Conservation (phyloP, 1,140 invertebrate genomes). For the Drosophila kanapiae region DNA sequence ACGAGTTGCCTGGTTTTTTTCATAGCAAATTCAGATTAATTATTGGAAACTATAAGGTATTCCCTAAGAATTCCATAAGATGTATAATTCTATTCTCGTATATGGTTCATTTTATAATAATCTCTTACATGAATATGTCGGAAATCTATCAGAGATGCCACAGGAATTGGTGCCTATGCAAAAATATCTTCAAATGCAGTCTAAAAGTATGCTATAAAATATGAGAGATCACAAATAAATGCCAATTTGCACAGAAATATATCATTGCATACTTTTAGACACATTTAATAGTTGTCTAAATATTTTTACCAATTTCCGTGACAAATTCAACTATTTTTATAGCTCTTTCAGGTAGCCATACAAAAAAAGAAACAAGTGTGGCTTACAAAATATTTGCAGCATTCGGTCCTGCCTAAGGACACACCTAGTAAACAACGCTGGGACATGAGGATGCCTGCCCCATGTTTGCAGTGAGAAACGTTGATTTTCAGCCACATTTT, state of each 20-base stretch:
- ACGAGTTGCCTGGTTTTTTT: constrained; percentile 58
- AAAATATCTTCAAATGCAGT: too few species aligned
- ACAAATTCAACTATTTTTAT: background rate
- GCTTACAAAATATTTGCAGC: too few species aligned
- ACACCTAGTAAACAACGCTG: background rate
- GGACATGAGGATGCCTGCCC: background rate
- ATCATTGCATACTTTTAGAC: background rate
- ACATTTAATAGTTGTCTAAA: background rate
- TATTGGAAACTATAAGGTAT: too few species aligned
- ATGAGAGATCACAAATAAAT: background rate
- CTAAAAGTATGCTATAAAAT: background rate
- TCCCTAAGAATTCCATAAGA: too few species aligned
- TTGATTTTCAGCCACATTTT: background rate
- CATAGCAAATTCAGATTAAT: too few species aligned
- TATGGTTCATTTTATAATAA: too few species aligned
- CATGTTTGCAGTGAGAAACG: background rate
- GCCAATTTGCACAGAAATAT: background rate
- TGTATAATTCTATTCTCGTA: too few species aligned
- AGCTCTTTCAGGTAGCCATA: too few species aligned
- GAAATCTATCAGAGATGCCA: too few species aligned
- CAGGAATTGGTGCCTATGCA: too few species aligned
- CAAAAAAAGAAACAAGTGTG: too few species aligned
- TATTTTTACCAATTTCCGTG: background rate
- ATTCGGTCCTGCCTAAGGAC: background rate
- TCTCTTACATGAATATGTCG: too few species aligned